Conservation (phyloP, 1,140 invertebrate genomes). For the Bombyx mandarina region DNA sequence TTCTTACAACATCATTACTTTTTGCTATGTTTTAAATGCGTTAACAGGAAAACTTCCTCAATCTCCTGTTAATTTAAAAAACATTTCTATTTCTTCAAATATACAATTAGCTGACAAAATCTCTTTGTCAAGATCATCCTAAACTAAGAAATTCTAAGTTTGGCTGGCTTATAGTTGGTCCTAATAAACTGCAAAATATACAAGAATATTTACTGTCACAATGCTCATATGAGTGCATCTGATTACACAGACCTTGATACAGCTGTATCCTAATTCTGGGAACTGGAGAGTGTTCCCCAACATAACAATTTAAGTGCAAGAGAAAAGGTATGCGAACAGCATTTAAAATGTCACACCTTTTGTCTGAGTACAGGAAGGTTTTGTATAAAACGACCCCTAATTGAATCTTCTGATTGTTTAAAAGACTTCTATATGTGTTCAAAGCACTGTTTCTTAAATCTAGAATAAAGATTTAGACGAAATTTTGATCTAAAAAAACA, state of each 20-base stretch:
- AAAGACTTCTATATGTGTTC: conserved; percentile 27
- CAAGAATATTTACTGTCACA: conserved; percentile 13
- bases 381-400: conserved; percentile 26
- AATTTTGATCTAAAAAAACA: conserved; percentile 7
- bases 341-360: conserved; percentile 19
- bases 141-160: conserved; percentile 27
- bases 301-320: not conserved
- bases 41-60: not conserved
- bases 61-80: not conserved
- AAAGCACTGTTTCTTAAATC: conserved; percentile 17
- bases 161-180: conserved; percentile 31
- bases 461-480: conserved; percentile 21
- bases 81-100: not conserved
- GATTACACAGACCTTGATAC: conserved; percentile 5
- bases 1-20: not conserved
- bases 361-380: conserved; percentile 25
- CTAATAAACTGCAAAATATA: not conserved
- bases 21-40: not conserved
- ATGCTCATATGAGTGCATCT: conserved; percentile 6
- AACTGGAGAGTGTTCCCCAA: conserved; percentile 15
- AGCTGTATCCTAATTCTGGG: conserved; percentile 16
- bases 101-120: conserved; percentile 23
- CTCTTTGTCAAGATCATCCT: conserved; percentile 17
- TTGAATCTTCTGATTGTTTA: conserved; percentile 20
- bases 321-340: conserved; percentile 17